A percentile compares a stretch with the other conserved stretches of the same genome.
These are phyloP conservation scores for Anas georgica DNA, from an alignment of 2,797 vertebrate genomes.

Conservation along the genomic window DNA sequence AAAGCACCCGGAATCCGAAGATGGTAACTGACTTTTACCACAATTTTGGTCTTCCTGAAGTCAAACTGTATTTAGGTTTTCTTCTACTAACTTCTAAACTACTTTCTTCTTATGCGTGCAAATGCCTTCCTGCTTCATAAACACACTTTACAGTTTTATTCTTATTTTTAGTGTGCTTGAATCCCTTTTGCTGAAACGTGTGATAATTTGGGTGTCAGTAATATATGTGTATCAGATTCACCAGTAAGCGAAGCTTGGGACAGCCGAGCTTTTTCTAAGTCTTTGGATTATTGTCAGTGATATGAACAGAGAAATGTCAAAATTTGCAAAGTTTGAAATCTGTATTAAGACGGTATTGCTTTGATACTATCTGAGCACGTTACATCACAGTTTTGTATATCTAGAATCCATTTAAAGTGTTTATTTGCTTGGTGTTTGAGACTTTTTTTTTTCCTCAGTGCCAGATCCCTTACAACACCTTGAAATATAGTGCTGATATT, in stretches of 20 bases:
- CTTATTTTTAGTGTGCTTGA: not conserved
- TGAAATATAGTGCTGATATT: not conserved
- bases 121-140: not conserved
- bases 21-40: constrained; percentile 58
- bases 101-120: not conserved
- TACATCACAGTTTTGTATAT: not conserved
- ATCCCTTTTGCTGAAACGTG: not conserved
- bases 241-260: not conserved
- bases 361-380: not conserved
- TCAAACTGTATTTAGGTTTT: not conserved
- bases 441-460: not conserved
- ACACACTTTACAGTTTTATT: not conserved
- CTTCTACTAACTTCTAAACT: not conserved
- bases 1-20: not conserved
- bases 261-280: not conserved
- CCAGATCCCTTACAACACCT: not conserved
- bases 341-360: not conserved
- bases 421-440: not conserved
- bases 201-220: not conserved
- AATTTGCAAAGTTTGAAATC: not conserved
- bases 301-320: not conserved
- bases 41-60: not conserved
- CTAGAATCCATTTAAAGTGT: not conserved
- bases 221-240: not conserved
- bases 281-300: not conserved